Evolutionary conservation across 2,888 invertebrate genomes (phyloP), one percentile per base, ranked within the genome.

Genomic region (Rhagonycha fulva): DNA sequence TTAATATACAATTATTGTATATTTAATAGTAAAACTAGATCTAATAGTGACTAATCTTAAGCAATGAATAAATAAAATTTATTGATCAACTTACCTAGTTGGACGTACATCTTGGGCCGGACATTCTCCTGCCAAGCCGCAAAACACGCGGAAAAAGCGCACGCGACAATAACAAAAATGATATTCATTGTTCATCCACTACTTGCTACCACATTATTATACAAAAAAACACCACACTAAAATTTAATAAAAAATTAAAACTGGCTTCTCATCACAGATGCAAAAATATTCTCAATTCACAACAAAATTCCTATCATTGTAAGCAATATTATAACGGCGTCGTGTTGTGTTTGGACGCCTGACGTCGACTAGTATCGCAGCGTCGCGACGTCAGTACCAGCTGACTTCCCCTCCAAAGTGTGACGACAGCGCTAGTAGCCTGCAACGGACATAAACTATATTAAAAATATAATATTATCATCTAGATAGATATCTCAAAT

Each of bases 71-170:
- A 75, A 61, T 60, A n/a, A 63, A 71, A 62, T n/a, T 67, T 71
- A 70, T 68, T 47, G 70, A 47, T 82, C 82, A 81, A 92, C 95
- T 94, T 89, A 96, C 96, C 96, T 92, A 95, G 91, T 92, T 95
- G 94, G 88, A 95, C 95, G 91, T 94, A 95, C 93, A 96, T 94
- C 92, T 96, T 96, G 86, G 96, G 96, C 90, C 95, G 92, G 89
- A 95, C 93, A 89, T 96, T 96, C 89, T 96, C 96, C 92, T 96
- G 96, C 96, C 96, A 96, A 85, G 94, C 94, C 86, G 92, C 90
- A 86, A 89, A 82, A 80, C 87, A 87, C 80, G 86, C 84, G 81
- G 89, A 89, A 89, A 89, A 89, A 87, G 88, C 90, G 86, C 87
- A 90, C 88, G 89, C 85, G 81, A 90, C 89, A 85, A 90, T 80